Percentiles rank a stretch among this genome's conserved stretches.
Evolutionary conservation across 2,888 invertebrate genomes (phyloP).

Genomic region (Periphyllus acericola): DNA sequence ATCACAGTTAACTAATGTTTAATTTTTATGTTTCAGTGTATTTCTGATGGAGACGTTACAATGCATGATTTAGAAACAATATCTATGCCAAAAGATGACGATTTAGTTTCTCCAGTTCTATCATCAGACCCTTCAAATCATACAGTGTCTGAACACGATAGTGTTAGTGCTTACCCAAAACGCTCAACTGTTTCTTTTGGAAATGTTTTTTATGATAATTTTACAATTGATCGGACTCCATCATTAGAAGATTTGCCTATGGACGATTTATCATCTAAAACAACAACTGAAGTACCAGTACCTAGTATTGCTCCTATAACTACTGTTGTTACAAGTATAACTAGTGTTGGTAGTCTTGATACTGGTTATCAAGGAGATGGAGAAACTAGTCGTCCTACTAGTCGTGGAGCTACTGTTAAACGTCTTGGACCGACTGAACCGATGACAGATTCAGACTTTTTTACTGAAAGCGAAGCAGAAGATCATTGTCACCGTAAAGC

Average conservation of each 20-base stretch:
- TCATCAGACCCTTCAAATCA: conserved; percentile 63
- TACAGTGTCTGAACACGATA: conserved; percentile 64
- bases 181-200: conserved; percentile 60
- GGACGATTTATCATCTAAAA: conserved; percentile 68
- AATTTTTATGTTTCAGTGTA: conserved; percentile 52
- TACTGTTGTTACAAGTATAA: conserved; percentile 82
- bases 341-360: conserved; percentile 91
- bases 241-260: conserved; percentile 86
- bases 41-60: conserved; percentile 60
- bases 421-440: conserved; percentile 70
- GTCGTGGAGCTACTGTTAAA: conserved; percentile 76
- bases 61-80: conserved; percentile 57
- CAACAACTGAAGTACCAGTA: conserved; percentile 61
- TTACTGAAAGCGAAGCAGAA: conserved; percentile 88
- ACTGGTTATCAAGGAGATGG: conserved; percentile 95
- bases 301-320: conserved; percentile 69
- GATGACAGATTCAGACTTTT: conserved; percentile 92
- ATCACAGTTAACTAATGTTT: neutral
- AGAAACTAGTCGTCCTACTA: conserved; percentile 87
- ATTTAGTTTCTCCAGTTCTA: conserved; percentile 61
- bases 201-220: conserved; percentile 56
- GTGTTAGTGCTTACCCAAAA: conserved; percentile 62
- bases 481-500: conserved; percentile 76
- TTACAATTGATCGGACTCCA: conserved; percentile 78
- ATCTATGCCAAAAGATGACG: conserved; percentile 61